Evolutionary conservation across 2,797 vertebrate genomes (phyloP).

Genomic region (Ctenopoma kingsleyae): DNA sequence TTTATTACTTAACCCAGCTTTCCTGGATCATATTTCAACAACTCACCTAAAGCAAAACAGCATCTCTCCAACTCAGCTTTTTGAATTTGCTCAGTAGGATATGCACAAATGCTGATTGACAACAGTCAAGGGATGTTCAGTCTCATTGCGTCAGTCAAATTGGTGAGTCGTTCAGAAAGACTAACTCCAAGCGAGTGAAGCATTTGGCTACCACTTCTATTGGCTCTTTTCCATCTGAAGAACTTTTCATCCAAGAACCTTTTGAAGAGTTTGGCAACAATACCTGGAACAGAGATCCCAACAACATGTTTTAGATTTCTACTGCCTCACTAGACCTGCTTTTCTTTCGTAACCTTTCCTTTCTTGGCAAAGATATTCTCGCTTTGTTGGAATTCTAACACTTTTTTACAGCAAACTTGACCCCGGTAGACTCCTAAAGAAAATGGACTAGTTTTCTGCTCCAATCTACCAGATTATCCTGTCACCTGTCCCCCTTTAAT

Average conservation of each 20-base stretch:
- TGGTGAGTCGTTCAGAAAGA: neutral
- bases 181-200: neutral
- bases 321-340: neutral
- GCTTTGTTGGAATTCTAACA: neutral
- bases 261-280: slow-evolving; percentile 4
- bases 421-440: neutral
- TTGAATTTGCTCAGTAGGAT: slow-evolving; percentile 1
- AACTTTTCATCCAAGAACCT: slow-evolving; percentile 10
- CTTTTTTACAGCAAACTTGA: slow-evolving; percentile 1
- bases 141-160: neutral
- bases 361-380: neutral
- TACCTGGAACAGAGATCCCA: slow-evolving; percentile 21
- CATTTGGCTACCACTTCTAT: neutral
- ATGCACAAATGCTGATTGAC: slow-evolving; percentile 5
- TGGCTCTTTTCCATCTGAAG: neutral
- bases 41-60: slow-evolving; percentile 12
- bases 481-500: slow-evolving; percentile 29
- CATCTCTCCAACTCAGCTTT: neutral
- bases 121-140: slow-evolving; percentile 2
- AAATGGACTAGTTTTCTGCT: slow-evolving; percentile 1
- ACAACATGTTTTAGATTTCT: slow-evolving; percentile 8
- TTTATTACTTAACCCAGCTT: neutral
- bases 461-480: slow-evolving; percentile 26
- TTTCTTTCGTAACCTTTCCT: neutral
- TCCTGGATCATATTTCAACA: slow-evolving; percentile 8